Evolutionary conservation across 2,113 vertebrate genomes (phyloP).

Genomic region (Himantopus leucocephalus): DNA sequence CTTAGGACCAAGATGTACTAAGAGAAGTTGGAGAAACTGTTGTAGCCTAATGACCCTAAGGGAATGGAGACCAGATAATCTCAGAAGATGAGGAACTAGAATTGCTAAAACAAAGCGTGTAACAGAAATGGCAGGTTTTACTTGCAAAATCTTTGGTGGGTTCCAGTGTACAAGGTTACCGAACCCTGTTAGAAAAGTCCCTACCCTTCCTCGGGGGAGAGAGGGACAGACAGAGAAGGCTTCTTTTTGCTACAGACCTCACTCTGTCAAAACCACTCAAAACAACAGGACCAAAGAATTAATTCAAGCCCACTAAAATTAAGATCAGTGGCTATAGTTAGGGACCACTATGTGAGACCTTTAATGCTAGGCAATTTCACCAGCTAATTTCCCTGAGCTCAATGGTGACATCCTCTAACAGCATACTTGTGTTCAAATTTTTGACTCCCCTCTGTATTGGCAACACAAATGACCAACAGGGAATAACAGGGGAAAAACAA

Average conservation of each 20-base stretch:
- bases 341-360: not conserved
- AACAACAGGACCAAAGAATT: not conserved
- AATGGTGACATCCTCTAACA: not conserved
- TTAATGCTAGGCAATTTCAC: not conserved
- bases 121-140: not conserved
- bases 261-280: not conserved
- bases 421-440: not conserved
- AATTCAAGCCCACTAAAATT: not conserved
- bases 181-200: not conserved
- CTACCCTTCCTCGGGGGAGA: not conserved
- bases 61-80: not conserved
- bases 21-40: not conserved
- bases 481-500: not conserved
- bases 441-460: not conserved
- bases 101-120: rapidly evolving
- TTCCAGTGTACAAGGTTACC: not conserved
- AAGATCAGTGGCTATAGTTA: not conserved
- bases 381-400: not conserved
- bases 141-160: not conserved
- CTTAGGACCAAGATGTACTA: not conserved
- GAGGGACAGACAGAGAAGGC: not conserved
- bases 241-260: not conserved
- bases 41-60: not conserved
- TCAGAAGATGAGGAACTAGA: not conserved
- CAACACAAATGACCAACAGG: not conserved